phyloP scores from a whole-genome alignment of 2,113 vertebrate species.

The Peucedramus taeniatus region DNA sequence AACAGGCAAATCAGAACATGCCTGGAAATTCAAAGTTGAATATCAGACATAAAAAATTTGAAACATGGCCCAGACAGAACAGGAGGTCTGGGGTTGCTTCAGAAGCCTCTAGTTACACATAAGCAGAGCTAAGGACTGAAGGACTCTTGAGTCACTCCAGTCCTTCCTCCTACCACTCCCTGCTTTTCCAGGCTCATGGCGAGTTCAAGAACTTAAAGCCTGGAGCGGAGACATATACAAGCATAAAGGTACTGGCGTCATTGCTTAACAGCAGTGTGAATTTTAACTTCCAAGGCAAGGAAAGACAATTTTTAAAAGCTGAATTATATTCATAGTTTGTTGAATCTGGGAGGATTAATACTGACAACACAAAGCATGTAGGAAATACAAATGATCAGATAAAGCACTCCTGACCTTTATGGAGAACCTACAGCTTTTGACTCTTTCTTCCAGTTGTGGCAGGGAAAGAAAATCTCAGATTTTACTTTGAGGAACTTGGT shows the following conservation, averaged over 20 bases:
- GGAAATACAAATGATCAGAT: neutral
- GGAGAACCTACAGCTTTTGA: neutral
- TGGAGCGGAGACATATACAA: neutral
- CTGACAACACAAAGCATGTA: neutral
- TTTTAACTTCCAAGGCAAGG: neutral
- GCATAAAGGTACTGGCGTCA: neutral
- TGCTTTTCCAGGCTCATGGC: neutral
- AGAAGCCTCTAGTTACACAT: neutral
- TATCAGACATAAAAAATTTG: neutral
- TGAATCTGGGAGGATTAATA: neutral
- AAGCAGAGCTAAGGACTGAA: neutral
- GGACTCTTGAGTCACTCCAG: neutral
- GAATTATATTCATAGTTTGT: neutral
- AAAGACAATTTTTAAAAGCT: neutral
- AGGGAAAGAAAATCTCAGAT: neutral
- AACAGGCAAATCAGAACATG: neutral
- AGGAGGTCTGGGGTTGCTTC: neutral
- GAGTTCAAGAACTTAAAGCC: constrained; percentile 1
- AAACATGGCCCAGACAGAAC: neutral
- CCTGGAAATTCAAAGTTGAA: neutral
- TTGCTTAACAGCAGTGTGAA: neutral
- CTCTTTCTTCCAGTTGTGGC: neutral
- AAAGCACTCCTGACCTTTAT: neutral
- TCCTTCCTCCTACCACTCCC: neutral
- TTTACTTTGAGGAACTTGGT: neutral